Base-by-base conservation (phyloP, 2,888 invertebrate species). In the Tachina fera region DNA sequence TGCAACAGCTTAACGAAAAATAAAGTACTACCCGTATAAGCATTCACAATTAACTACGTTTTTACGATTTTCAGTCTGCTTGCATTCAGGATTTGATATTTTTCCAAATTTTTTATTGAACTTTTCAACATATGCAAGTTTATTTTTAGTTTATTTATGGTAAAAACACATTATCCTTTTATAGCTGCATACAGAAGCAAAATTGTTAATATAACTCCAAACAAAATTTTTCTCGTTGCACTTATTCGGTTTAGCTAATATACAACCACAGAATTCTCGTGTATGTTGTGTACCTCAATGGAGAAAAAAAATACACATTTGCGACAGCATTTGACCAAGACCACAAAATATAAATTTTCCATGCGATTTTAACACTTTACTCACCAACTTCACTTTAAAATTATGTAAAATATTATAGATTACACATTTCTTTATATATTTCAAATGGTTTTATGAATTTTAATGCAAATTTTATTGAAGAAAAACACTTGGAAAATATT, bases 301-400 rank as follows among this genome's bases (percentile, higher is more conserved):
- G 51, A n/a, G 63, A 70, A 78, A 78, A 81, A 78, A 84, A 56
- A 41, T 72, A 78, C 86, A 76, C 81, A 87, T 84, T 82, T 53
- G 76, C 71, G 76, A 72, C 77, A 77, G 63, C 71, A 70, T 63
- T n/a, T 70, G 65, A 77, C 13, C 51, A 76, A 80, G 60, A 68
- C 63, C 71, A 75, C 45, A 70, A 79, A 83, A 79, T 60, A 71
- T 31, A 47, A 39, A 19, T 58, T 74, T 83, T 70, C 39, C 72
- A 0, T 63, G 22, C 47, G 11, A 71, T 79, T 81, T 76, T 51
- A 14, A 9, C 61, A 63, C 51, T 68, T 76, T 79, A 87, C 87
- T 87, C 78, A 84, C 84, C 84, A 74, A 76, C 41, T 83, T 78
- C 60, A 79, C 72, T 71, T 65, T 51, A 77, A 82, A 82, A 41